Evolutionary conservation across 2,113 vertebrate species (phyloP), one percentile per base, ranked within the genome.

Genomic region (Ceratotherium simum): DNA sequence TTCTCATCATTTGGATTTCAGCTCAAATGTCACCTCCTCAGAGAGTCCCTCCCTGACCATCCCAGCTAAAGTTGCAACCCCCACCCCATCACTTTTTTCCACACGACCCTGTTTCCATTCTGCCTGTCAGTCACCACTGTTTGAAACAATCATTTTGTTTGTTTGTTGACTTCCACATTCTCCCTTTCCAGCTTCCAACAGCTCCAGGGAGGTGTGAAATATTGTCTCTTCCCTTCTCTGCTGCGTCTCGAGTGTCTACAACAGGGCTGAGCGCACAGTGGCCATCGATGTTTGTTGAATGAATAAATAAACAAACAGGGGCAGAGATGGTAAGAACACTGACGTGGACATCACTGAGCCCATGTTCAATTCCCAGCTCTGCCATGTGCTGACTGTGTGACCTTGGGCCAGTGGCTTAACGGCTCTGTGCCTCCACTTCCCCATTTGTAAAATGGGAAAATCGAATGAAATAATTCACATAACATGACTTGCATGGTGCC

Each of bases 91-190:
- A 13, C 31, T 39, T 31, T 67, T 9, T 8, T 1, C 64, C 23
- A 17, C 12, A n/a, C 72, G 46, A 36, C 27, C 21, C 58, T 42
- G 16, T 64, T 70, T 82, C 3, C 5, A 2, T 46, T 21, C 60
- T 60, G 39, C 42, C 21, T 9, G 2, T 20, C 13, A 9, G 10
- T 23, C 36, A 13, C 7, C 8, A 0, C n/a, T 0, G 6, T 39
- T 65, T 42, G 69, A 54, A 82, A 62, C 2, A 42, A 78, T 36
- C 46, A 27, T 3, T n/a, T 62, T 42, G 69, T 51, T 86, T 67
- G 21, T 89, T 62, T 54, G 54, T 23, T 64, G 36, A 10, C 25
- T 65, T 72, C 8, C 29, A 1, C 12, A 3, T 29, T 33, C 46
- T 64, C 54, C 48, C 56, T 58, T 39, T 72, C 51, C 36, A 33